Percentiles rank a stretch among this genome's conserved stretches.
These are phyloP conservation scores for Willowsia nigromaculata DNA, from an alignment of 2,888 invertebrate genomes.

Conservation along the genomic window DNA sequence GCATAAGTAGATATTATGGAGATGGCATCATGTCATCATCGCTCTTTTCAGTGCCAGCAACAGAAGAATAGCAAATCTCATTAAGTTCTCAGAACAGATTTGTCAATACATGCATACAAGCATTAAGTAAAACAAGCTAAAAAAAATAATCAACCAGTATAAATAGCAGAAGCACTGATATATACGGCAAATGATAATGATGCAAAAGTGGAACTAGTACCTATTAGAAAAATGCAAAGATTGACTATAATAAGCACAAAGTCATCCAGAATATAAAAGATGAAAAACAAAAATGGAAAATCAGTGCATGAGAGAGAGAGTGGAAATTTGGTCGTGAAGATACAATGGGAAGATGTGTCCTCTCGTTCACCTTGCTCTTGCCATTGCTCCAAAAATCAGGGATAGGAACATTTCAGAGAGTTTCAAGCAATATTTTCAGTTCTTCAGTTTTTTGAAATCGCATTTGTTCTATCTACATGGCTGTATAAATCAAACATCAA, in stretches of 20 bases:
- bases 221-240: background rate
- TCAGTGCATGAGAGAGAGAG: too few relatives aligned
- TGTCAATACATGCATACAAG: too few relatives aligned
- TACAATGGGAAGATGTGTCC: background rate
- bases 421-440: too few relatives aligned
- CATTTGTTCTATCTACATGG: too few relatives aligned
- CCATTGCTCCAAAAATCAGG: conserved; percentile 24
- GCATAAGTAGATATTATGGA: background rate
- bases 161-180: too few relatives aligned
- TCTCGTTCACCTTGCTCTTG: conserved; percentile 19
- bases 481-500: too few relatives aligned
- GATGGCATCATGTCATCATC: background rate
- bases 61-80: background rate
- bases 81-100: background rate
- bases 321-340: background rate
- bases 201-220: background rate
- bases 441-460: too few relatives aligned
- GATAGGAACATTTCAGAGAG: too few relatives aligned
- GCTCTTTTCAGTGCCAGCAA: background rate
- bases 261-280: conserved; percentile 13
- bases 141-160: too few relatives aligned
- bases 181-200: background rate
- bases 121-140: too few relatives aligned
- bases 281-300: background rate
- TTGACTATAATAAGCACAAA: background rate